Evolutionary conservation across 2,113 vertebrate species (phyloP).

Genomic region (Platycercus adscitus): DNA sequence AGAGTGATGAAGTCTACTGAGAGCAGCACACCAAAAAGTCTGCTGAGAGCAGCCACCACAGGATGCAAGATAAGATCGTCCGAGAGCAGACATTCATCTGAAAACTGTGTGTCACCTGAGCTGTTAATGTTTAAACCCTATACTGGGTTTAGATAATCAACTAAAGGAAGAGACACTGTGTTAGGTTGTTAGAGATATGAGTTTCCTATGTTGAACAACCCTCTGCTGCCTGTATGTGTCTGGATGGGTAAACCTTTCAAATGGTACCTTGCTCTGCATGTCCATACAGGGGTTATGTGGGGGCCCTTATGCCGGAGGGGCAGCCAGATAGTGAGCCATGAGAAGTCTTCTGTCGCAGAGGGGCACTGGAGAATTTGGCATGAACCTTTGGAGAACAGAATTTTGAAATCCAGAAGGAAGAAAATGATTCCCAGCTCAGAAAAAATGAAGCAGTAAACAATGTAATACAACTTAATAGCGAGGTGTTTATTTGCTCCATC

Average conservation of each 20-base stretch:
- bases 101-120: background rate
- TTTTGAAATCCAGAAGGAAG: background rate
- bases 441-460: background rate
- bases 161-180: rapidly evolving
- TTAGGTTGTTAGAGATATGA: background rate
- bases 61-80: too few species aligned
- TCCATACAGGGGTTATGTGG: background rate
- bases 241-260: background rate
- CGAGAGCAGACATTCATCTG: rapidly evolving
- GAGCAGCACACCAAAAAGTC: background rate
- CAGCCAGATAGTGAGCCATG: rapidly evolving
- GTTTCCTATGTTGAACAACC: background rate
- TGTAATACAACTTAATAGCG: rapidly evolving
- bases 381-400: background rate
- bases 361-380: background rate
- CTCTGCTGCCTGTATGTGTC: rapidly evolving
- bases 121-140: background rate
- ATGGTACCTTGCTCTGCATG: background rate
- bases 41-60: background rate
- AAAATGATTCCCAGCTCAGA: background rate
- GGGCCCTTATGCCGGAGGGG: rapidly evolving
- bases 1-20: background rate
- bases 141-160: rapidly evolving
- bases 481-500: background rate
- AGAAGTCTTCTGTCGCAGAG: rapidly evolving